Percentiles rank a stretch among this genome's conserved stretches.
Conservation (phyloP, 2,888 invertebrate genomes). For the Ochlodes sylvanus region DNA sequence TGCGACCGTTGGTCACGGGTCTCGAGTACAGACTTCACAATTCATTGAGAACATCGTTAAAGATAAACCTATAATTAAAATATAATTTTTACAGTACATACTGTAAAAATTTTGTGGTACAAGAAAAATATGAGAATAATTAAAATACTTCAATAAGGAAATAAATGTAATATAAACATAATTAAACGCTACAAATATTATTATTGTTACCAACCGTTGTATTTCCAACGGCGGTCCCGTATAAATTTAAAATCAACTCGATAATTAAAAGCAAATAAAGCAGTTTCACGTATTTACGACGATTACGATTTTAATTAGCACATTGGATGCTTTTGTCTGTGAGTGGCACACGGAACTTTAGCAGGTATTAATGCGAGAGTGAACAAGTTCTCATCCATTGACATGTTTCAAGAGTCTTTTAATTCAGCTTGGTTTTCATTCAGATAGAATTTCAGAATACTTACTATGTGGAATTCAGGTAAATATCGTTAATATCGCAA, state of each 20-base stretch:
- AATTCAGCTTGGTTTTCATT: conserved; percentile 3
- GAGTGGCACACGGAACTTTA: conserved; percentile 1
- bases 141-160: too few species aligned
- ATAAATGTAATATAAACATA: too few species aligned
- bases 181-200: neutral
- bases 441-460: neutral
- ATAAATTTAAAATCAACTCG: neutral
- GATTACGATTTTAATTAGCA: conserved; percentile 13
- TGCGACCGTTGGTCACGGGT: too few species aligned
- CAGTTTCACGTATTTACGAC: conserved; percentile 16
- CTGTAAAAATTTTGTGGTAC: too few species aligned
- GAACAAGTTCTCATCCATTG: conserved; percentile 22
- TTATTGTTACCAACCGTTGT: neutral
- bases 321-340: conserved; percentile 7
- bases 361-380: conserved; percentile 19
- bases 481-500: neutral
- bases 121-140: too few species aligned
- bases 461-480: too few species aligned
- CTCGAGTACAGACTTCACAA: too few species aligned
- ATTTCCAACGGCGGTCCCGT: neutral
- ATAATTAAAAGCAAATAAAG: conserved; percentile 16
- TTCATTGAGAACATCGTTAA: too few species aligned
- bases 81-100: too few species aligned
- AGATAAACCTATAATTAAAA: too few species aligned
- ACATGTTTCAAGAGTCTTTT: conserved; percentile 14